phyloP scores from a whole-genome alignment of 2,797 vertebrate genomes.

The Lacerta viridis region DNA sequence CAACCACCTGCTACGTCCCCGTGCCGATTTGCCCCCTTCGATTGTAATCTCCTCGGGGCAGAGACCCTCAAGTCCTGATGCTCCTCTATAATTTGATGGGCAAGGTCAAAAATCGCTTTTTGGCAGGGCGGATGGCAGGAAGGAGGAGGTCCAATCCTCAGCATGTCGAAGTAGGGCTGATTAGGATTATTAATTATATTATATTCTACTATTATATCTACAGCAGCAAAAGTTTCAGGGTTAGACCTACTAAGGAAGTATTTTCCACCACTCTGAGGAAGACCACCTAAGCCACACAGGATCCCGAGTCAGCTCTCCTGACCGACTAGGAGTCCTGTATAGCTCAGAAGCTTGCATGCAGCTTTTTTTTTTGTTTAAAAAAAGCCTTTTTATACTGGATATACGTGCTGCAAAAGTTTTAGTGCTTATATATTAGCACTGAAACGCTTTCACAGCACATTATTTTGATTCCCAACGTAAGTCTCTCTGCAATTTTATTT shows the following conservation, averaged over 20 bases:
- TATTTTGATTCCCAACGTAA: background rate
- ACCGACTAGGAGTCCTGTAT: background rate
- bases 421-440: no score
- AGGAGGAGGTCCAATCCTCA: no score
- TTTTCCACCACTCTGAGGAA: background rate
- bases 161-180: fast-evolving
- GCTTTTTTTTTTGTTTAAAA: no score
- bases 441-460: background rate
- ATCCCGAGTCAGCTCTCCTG: background rate
- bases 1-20: background rate
- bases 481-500: background rate
- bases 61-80: background rate
- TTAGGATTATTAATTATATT: no score
- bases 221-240: no score
- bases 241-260: background rate
- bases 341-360: background rate
- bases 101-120: background rate
- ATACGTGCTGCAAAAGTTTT: background rate
- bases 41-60: no score
- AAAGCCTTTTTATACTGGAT: background rate
- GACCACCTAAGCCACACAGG: background rate
- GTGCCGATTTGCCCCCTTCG: no score
- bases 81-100: background rate
- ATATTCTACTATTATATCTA: no score
- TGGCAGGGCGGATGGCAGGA: no score